Evolutionary conservation across 2,888 invertebrate species (phyloP), one percentile per base, ranked within the genome.

Genomic region (Glaucopsyche alexis): DNA sequence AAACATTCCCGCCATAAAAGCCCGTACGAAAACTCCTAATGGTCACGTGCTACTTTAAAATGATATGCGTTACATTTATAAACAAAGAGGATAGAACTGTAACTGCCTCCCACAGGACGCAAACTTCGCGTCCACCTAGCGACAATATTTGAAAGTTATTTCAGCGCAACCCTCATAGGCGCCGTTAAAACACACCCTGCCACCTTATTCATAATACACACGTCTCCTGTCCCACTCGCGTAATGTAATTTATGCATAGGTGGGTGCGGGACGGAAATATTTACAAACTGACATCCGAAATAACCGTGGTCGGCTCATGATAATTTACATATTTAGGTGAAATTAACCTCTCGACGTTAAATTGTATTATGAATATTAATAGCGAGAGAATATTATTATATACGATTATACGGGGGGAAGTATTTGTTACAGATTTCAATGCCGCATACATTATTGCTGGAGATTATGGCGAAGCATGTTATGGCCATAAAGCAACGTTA

Each of bases 131-230:
- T 90, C 93, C 92, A 92, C 88, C 92, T 90, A 88, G 91, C 93
- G 93, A 93, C 93, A 93, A 93, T 93, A 93, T 93, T 93, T 90
- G 91, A 93, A 93, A 93, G 93, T 93, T 93, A 93, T 93, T 93
- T 89, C 90, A 91, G 83, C 91, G 83, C 93, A 93, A 91, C 93
- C 91, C 93, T 93, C 93, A 89, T 90, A 93, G 93, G 93, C 91
- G 83, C 93, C 92, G 90, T 93, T 93, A 93, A 93, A 93, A 93
- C 91, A 90, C 89, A 89, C 91, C 91, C 92, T 88, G 80, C 89
- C 87, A 88, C 89, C 91, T 91, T 91, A 91, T 92, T 89, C 89
- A 92, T 92, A 90, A 91, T 90, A 90, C 86, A 91, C 87, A 84
- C 80, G 80, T 77, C 79, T 73, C 77, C 77, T 72, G 82, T 76